A percentile compares a stretch with the other conserved stretches of the same genome.
Evolutionary conservation across 1,140 invertebrate genomes (phyloP).

Genomic region (Babylonia areolata): DNA sequence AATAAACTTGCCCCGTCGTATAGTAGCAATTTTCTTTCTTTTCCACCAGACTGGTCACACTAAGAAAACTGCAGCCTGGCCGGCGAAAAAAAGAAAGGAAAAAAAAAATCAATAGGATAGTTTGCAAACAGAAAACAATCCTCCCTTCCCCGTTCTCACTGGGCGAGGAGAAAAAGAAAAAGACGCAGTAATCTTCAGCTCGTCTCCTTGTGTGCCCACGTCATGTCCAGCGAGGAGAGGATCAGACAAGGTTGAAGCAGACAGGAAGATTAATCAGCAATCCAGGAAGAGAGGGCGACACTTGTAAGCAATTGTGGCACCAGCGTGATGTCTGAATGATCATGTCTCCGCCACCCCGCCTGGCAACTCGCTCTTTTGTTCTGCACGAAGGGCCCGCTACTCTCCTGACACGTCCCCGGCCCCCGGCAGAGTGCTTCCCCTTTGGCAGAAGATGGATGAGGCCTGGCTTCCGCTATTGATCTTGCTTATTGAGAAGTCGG

Average conservation of each 20-base stretch:
- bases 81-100: too few relatives aligned
- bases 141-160: too few relatives aligned
- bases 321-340: constrained; percentile 29
- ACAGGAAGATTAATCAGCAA: constrained; percentile 22
- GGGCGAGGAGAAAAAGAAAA: not conserved
- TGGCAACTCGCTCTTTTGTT: constrained; percentile 8
- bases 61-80: too few relatives aligned
- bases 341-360: constrained; percentile 9
- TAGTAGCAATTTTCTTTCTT: too few relatives aligned
- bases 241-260: constrained; percentile 2
- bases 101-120: too few relatives aligned
- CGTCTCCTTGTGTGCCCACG: constrained; percentile 15
- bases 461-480: constrained; percentile 36
- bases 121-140: too few relatives aligned
- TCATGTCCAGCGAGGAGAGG: constrained; percentile 7
- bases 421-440: constrained; percentile 14
- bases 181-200: not conserved
- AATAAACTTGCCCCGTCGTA: too few relatives aligned
- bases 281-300: constrained; percentile 24
- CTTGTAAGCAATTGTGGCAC: constrained; percentile 18
- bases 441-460: constrained; percentile 39
- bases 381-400: constrained; percentile 28
- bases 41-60: too few relatives aligned
- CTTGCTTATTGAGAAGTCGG: constrained; percentile 43
- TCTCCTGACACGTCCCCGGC: constrained; percentile 16